A percentile compares a stretch with the other conserved stretches of the same genome.
phyloP scores from a whole-genome alignment of 1,140 invertebrate species.

The Notospermus geniculatus region DNA sequence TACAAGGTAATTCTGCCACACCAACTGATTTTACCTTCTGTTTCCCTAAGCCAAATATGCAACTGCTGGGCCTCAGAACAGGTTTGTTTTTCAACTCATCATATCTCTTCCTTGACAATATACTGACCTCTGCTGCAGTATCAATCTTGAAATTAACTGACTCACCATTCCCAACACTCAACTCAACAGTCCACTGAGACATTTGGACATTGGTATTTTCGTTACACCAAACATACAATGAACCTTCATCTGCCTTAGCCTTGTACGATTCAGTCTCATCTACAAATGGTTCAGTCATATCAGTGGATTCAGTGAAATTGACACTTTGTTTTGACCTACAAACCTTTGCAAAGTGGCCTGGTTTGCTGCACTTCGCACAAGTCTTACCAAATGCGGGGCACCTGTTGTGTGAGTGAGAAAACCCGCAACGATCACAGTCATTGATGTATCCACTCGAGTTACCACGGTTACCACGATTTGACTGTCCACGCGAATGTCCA shows the following conservation, averaged over 20 bases:
- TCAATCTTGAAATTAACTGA: neutral
- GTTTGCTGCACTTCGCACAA: neutral
- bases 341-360: neutral
- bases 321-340: neutral
- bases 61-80: neutral
- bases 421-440: neutral
- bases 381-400: neutral
- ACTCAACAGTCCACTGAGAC: neutral
- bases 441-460: no score
- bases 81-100: neutral
- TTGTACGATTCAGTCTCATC: neutral
- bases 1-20: neutral
- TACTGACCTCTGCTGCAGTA: neutral
- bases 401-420: neutral
- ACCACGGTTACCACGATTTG: slow-evolving; percentile 5
- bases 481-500: neutral
- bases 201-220: neutral
- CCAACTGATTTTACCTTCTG: neutral
- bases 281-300: neutral
- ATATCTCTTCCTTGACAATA: neutral
- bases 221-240: neutral
- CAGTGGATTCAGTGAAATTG: neutral
- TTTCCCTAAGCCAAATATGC: neutral
- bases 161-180: neutral
- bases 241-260: neutral